These are phyloP conservation scores for Tenrec ecaudatus DNA, from an alignment of 2,113 vertebrate species.

Conservation along the genomic window DNA sequence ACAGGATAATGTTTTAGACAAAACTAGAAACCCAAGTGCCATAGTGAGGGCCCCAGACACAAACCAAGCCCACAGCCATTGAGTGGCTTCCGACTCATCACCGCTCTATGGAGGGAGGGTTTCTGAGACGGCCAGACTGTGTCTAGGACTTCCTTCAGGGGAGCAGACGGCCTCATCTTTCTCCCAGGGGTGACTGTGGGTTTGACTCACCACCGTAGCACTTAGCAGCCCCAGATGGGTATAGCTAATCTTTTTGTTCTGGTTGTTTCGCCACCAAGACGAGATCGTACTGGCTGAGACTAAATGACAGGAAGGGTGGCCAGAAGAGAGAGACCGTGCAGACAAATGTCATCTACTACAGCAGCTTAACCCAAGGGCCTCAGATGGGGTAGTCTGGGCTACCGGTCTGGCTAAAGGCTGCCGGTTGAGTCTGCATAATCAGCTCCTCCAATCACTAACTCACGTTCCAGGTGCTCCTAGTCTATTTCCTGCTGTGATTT, in stretches of 20 bases:
- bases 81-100: too few relatives aligned
- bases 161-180: too few relatives aligned
- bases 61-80: too few relatives aligned
- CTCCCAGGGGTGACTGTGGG: too few relatives aligned
- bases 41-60: neutral
- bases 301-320: neutral
- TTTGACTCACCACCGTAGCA: too few relatives aligned
- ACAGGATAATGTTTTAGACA: neutral
- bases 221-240: neutral
- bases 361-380: neutral
- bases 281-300: neutral
- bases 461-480: neutral
- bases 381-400: neutral
- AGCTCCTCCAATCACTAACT: neutral
- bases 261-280: neutral
- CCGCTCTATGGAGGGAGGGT: too few relatives aligned
- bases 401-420: neutral
- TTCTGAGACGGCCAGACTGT: too few relatives aligned
- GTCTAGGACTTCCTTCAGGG: too few relatives aligned
- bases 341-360: neutral
- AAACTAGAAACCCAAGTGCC: constrained; percentile 18
- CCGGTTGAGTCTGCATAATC: neutral
- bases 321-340: constrained; percentile 17
- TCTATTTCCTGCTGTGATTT: too few relatives aligned
- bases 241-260: neutral